Evolutionary conservation across 2,797 vertebrate species (phyloP), one percentile per base, ranked within the genome.

Genomic region (Lophius americanus): DNA sequence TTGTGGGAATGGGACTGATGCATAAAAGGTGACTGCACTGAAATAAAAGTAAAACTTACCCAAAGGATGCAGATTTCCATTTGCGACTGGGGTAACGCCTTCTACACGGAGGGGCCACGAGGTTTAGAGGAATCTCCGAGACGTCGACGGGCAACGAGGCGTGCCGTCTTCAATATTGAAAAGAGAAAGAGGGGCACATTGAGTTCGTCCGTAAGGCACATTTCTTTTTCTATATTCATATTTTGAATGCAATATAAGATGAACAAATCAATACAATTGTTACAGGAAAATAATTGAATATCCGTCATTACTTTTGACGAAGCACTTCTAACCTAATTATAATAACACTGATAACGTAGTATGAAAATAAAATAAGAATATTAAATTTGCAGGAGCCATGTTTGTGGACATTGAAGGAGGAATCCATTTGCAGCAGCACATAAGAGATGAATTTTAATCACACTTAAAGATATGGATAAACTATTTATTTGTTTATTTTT

Each of bases 31-130:
- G 64, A 71, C 50, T 23, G 46, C 14, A 64, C 62, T 50, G 56
- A 59, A 90, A 60, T 89, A 89, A 79, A 79, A 41, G 50, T 77
- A 79, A 1, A 36, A 85, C 91, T 92, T 94, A 94, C 93, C 93
- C 91, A 82, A 91, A 92, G 46, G 93, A 93, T 72, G 93, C 87
- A 6, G 93, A 94, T 81, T 91, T 94, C 93, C 93, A 94, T 87
- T 92, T 91, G 75, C 85, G 90, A 90, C 91, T 92, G 85, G 92
- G 92, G 82, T 93, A 92, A 85, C 89, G 84, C 89, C 92, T 91
- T 78, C 91, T 85, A 88, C 84, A 88, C 36, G 85, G 87, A 75
- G 89, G 85, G 62, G 76, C 81, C 70, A 88, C 76, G 64, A 91
- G 88, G 84, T 64, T 86, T 77, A 85, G 83, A 54, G 88, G 91